Evolutionary conservation across 2,113 vertebrate species (phyloP).

Genomic region (Erpornis zantholeuca): DNA sequence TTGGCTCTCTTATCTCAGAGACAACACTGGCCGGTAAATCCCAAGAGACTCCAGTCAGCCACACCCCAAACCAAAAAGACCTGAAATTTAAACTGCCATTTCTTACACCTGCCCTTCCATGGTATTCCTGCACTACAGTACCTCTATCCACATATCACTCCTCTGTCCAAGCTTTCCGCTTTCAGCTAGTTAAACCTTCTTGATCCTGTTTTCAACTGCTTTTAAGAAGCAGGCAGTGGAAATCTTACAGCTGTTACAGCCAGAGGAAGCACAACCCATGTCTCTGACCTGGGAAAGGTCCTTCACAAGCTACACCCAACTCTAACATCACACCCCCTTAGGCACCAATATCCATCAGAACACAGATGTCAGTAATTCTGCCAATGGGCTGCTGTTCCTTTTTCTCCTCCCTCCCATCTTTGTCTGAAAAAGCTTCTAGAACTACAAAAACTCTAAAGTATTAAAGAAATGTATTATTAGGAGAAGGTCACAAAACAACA

Average conservation of each 20-base stretch:
- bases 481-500: background rate
- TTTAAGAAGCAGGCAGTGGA: background rate
- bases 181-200: background rate
- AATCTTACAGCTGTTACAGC: background rate
- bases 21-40: background rate
- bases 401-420: background rate
- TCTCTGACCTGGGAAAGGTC: background rate
- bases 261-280: background rate
- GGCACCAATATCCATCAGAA: background rate
- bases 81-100: background rate
- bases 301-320: background rate
- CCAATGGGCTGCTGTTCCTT: background rate
- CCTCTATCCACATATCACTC: background rate
- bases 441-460: background rate
- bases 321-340: fast-evolving
- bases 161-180: background rate
- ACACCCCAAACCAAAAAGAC: background rate
- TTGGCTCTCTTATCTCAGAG: background rate
- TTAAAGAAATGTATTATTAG: background rate
- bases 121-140: background rate
- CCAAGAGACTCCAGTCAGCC: background rate
- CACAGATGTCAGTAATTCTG: background rate
- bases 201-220: background rate
- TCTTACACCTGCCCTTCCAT: background rate
- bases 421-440: background rate